These are phyloP conservation scores for Habrosyne pyritoides DNA, from an alignment of 2,888 invertebrate species.

Conservation along the genomic window DNA sequence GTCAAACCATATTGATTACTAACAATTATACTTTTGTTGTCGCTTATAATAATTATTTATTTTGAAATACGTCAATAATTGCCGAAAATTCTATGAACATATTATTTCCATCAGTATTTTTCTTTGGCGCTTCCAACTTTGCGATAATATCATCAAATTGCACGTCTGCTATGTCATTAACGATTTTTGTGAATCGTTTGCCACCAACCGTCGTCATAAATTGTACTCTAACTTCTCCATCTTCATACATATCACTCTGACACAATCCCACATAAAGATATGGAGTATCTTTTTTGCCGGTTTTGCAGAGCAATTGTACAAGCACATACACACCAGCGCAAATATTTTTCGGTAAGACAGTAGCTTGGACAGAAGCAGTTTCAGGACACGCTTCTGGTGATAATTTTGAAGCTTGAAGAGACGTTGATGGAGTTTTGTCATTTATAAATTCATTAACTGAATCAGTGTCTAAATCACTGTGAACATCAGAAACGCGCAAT, in stretches of 20 bases:
- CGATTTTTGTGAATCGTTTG: conserved; percentile 9
- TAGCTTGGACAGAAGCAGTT: background rate
- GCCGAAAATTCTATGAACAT: conserved; percentile 27
- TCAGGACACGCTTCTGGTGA: conserved; percentile 17
- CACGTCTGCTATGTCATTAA: conserved; percentile 30
- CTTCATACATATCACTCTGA: conserved; percentile 20
- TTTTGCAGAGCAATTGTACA: conserved; percentile 20
- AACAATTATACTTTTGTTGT: conserved; percentile 18
- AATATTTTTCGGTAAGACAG: conserved; percentile 20
- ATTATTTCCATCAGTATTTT: conserved; percentile 26
- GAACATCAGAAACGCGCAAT: conserved; percentile 15
- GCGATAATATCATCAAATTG: conserved; percentile 30
- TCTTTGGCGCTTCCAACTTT: conserved; percentile 30
- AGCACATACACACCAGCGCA: conserved; percentile 26
- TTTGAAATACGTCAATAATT: conserved; percentile 15
- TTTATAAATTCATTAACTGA: conserved; percentile 14
- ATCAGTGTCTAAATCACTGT: no score
- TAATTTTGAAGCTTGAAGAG: conserved; percentile 19
- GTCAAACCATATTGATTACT: conserved; percentile 5
- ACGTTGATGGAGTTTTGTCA: conserved; percentile 19
- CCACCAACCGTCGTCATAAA: conserved; percentile 18
- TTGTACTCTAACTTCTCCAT: conserved; percentile 7
- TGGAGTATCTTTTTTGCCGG: conserved; percentile 19
- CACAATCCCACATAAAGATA: conserved; percentile 21
- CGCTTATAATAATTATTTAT: conserved; percentile 25